Conservation (phyloP, 2,797 vertebrate genomes). For the Sebastes cheni region DNA sequence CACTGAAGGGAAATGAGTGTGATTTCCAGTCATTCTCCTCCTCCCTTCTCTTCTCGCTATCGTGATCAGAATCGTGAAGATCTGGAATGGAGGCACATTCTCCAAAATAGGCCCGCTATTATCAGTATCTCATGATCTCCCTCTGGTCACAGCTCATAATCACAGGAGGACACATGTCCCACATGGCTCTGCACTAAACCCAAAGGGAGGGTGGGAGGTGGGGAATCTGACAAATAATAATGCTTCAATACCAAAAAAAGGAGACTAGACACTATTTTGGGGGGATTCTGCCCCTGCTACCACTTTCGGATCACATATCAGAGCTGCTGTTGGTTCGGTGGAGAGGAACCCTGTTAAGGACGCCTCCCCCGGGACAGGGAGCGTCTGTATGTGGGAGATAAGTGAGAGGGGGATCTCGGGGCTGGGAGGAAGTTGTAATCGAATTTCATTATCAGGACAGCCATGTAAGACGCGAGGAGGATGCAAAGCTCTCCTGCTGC, state of each 20-base stretch:
- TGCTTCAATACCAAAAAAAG: not conserved
- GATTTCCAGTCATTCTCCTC: conserved; percentile 54
- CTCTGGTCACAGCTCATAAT: conserved; percentile 58
- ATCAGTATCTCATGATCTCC: conserved; percentile 55
- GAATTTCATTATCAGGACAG: conserved; percentile 77
- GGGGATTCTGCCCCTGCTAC: conserved; percentile 45
- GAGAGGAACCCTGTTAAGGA: conserved; percentile 53
- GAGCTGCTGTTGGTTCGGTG: conserved; percentile 18
- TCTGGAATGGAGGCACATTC: conserved; percentile 40
- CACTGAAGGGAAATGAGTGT: not conserved
- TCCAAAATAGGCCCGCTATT: conserved; percentile 52
- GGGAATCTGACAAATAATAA: conserved; percentile 15
- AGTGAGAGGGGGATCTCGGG: conserved; percentile 64
- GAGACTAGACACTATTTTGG: not conserved
- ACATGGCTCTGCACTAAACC: conserved; percentile 28
- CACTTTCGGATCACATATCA: conserved; percentile 26
- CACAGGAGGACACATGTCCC: conserved; percentile 35
- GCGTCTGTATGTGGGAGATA: conserved; percentile 75
- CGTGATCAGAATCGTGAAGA: conserved; percentile 54
- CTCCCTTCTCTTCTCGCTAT: conserved; percentile 6
- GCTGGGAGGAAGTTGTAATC: conserved; percentile 70
- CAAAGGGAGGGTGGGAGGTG: not conserved
- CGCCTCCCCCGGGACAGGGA: conserved; percentile 32
- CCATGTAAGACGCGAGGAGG: conserved; percentile 23
- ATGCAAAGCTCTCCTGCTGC: conserved; percentile 28